Evolutionary conservation across 2,113 vertebrate genomes (phyloP).

Genomic region (Gambusia holbrooki): DNA sequence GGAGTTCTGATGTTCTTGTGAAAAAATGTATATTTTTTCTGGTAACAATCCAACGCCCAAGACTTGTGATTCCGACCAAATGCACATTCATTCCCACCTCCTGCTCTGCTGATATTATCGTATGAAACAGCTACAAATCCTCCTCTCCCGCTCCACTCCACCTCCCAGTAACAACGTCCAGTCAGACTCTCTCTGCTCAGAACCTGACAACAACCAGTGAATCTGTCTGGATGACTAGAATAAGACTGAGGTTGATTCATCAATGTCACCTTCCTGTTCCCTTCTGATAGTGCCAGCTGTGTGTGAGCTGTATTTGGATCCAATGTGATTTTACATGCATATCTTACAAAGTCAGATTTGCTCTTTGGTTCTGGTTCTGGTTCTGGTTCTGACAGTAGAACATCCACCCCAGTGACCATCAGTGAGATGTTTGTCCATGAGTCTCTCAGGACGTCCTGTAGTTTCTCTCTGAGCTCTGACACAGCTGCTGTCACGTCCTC

Average conservation of each 20-base stretch:
- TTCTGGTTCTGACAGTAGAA: not conserved
- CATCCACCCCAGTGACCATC: too few relatives aligned
- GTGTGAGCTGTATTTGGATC: not conserved
- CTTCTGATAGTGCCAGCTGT: not conserved
- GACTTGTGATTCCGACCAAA: slow-evolving; percentile 13
- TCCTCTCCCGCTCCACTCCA: not conserved
- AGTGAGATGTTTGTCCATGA: not conserved
- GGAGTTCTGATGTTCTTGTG: not conserved
- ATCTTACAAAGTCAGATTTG: too few relatives aligned
- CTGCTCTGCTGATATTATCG: slow-evolving; percentile 14
- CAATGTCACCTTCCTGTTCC: not conserved
- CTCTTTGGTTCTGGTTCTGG: slow-evolving; percentile 1
- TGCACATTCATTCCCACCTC: not conserved
- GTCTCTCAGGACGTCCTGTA: slow-evolving; percentile 21
- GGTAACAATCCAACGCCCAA: not conserved
- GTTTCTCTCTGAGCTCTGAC: not conserved
- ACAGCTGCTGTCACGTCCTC: slow-evolving; percentile 19
- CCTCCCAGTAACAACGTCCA: slow-evolving; percentile 31
- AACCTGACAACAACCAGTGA: slow-evolving; percentile 9
- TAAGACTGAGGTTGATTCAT: not conserved
- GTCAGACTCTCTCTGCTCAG: slow-evolving; percentile 26
- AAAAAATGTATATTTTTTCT: not conserved
- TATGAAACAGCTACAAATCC: slow-evolving; percentile 9
- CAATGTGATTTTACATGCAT: not conserved
- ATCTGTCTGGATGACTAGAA: slow-evolving; percentile 15